These are phyloP conservation scores for Siniperca obscura DNA, from an alignment of 2,797 vertebrate genomes.

Conservation along the genomic window DNA sequence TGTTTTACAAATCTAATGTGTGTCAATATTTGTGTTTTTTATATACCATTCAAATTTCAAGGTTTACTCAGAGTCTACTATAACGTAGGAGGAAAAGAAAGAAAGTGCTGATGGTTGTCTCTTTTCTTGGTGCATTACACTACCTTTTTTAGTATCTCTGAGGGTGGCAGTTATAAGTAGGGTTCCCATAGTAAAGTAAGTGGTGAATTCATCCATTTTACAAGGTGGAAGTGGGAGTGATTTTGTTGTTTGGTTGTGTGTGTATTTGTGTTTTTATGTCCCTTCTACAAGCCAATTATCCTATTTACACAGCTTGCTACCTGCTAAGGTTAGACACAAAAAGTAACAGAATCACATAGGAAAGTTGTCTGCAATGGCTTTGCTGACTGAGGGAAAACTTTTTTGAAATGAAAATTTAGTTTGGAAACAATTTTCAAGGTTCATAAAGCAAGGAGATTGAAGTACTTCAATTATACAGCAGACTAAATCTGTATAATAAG, in stretches of 20 bases:
- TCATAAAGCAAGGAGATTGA: neutral
- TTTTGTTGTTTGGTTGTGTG: constrained; percentile 48
- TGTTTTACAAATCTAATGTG: neutral
- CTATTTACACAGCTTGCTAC: constrained; percentile 53
- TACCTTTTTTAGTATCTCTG: constrained; percentile 23
- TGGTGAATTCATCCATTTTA: constrained; percentile 57
- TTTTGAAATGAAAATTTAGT: constrained; percentile 27
- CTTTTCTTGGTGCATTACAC: neutral
- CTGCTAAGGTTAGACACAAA: constrained; percentile 43
- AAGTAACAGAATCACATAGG: constrained; percentile 29
- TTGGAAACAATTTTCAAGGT: constrained; percentile 6
- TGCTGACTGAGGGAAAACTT: neutral
- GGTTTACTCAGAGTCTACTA: neutral
- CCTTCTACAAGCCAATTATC: constrained; percentile 59
- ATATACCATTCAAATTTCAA: neutral
- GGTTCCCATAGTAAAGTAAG: constrained; percentile 54
- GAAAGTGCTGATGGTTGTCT: neutral
- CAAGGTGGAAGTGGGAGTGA: constrained; percentile 54
- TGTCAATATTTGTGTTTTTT: neutral
- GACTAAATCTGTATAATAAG: constrained; percentile 8
- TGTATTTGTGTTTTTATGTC: constrained; percentile 43
- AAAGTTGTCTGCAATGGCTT: constrained; percentile 7
- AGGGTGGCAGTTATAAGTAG: constrained; percentile 41
- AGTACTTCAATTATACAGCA: neutral
- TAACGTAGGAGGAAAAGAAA: neutral